Evolutionary conservation across 2,113 vertebrate genomes (phyloP), one percentile per base, ranked within the genome.

Genomic region (Channa argus): DNA sequence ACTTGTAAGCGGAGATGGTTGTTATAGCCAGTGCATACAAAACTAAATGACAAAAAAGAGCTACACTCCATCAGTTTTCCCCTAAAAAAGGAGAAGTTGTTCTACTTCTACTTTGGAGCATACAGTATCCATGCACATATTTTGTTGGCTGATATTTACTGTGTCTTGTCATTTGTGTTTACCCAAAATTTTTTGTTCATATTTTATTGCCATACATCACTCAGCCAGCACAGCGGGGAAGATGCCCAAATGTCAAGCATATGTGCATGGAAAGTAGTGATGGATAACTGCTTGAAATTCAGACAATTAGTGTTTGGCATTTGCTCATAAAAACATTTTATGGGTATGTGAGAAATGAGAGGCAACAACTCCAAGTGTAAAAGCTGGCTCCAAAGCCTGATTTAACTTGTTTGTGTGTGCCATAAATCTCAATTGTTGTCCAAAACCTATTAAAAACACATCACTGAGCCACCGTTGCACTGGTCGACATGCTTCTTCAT

Each of bases 221-320:
- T 69, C 49, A 36, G 24, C 5, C 43, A 60, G 14, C 50, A 38
- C 63, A 56, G 38, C 34, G 6, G 51, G 55, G 55, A 54, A 45
- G n/a, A 70, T 70, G 63, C 46, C 50, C n/a, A 52, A 61, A 73
- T 76, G 50, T 65, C 58, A 79, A 64, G 54, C 65, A 66, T 66
- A 65, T 79, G 65, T 36, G 33, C 43, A n/a, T 36, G 44, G 12
- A 38, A 66, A 39, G 37, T 56, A 56, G 6, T 56, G 66, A 75
- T 66, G 71, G 55, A 62, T 51, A 62, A 58, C 54, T 45, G 44
- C 38, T 61, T 66, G 45, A 38, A 64, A 74, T 70, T 43, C 46
- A 56, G 39, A 79, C 76, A 75, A 71, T 76, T 71, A 79, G 55
- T 38, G 41, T 6, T 8, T 75, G 56, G 71, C 66, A 63, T 56